Conservation (phyloP, 2,888 invertebrate species). For the Cyclophora albipunctata region DNA sequence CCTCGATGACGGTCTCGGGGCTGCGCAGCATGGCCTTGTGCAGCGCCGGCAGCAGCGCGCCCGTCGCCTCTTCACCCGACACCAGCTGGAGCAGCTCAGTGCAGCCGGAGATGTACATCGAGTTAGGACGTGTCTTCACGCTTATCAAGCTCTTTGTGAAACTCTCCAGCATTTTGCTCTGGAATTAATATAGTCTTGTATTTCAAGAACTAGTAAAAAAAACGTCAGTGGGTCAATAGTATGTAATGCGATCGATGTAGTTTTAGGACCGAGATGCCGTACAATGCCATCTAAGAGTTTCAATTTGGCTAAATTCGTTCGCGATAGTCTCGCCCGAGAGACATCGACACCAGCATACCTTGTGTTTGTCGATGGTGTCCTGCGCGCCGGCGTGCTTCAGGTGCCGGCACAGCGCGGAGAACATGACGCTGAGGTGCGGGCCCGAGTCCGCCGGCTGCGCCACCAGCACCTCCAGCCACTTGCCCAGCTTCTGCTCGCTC, state of each 20-base stretch:
- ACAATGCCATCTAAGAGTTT: too few relatives aligned
- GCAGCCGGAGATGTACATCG: slow-evolving; percentile 80
- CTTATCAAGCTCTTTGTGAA: slow-evolving; percentile 86
- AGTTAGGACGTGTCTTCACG: slow-evolving; percentile 83
- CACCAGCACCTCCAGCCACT: slow-evolving; percentile 69
- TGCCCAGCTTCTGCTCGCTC: slow-evolving; percentile 53
- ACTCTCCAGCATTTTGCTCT: slow-evolving; percentile 79
- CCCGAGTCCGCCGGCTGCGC: slow-evolving; percentile 65
- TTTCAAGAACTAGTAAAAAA: background rate
- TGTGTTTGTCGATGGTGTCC: slow-evolving; percentile 64
- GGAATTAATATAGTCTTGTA: slow-evolving; percentile 16
- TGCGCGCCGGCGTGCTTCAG: slow-evolving; percentile 61
- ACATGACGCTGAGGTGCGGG: slow-evolving; percentile 77
- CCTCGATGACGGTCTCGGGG: slow-evolving; percentile 92
- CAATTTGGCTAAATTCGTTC: background rate
- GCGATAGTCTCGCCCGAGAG: too few relatives aligned
- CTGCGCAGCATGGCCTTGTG: slow-evolving; percentile 94
- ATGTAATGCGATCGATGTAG: too few relatives aligned
- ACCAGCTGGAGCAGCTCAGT: slow-evolving; percentile 79
- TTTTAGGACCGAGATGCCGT: too few relatives aligned
- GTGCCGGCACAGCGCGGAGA: slow-evolving; percentile 78
- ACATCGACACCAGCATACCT: slow-evolving; percentile 49
- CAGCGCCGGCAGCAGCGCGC: slow-evolving; percentile 84
- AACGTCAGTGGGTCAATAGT: too few relatives aligned
- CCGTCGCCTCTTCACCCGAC: slow-evolving; percentile 81